These are phyloP conservation scores for Choloepus hoffmanni DNA, from an alignment of 2,113 vertebrate species.

Conservation along the genomic window DNA sequence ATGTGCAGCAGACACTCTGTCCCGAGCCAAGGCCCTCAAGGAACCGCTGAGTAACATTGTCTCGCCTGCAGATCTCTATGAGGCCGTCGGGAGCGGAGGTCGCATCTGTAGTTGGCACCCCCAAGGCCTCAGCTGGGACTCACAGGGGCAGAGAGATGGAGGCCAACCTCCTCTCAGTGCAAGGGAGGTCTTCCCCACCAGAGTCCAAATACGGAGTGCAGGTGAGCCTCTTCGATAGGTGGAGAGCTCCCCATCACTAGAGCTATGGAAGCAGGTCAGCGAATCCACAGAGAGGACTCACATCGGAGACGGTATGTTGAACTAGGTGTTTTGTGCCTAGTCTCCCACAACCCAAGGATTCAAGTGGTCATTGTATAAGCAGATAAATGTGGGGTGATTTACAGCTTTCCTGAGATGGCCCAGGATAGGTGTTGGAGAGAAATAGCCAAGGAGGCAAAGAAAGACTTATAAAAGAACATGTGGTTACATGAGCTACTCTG, in stretches of 20 bases:
- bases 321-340: neutral
- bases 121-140: neutral
- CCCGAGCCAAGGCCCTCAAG: neutral
- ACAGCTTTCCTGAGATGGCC: neutral
- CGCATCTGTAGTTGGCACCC: neutral
- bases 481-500: neutral
- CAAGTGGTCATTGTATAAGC: neutral
- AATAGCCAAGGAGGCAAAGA: neutral
- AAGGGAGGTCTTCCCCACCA: neutral
- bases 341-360: neutral
- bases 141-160: neutral
- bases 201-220: fast-evolving
- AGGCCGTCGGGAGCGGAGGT: neutral
- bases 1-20: too few species aligned
- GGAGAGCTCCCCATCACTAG: neutral
- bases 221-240: neutral
- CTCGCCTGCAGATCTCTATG: neutral
- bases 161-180: neutral
- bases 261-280: neutral
- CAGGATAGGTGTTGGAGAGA: neutral
- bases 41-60: neutral
- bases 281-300: neutral
- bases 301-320: neutral
- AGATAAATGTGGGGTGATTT: neutral
- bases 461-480: neutral